Evolutionary conservation across 2,797 vertebrate species (phyloP), one percentile per base, ranked within the genome.

Genomic region (Protosalanx chinensis): DNA sequence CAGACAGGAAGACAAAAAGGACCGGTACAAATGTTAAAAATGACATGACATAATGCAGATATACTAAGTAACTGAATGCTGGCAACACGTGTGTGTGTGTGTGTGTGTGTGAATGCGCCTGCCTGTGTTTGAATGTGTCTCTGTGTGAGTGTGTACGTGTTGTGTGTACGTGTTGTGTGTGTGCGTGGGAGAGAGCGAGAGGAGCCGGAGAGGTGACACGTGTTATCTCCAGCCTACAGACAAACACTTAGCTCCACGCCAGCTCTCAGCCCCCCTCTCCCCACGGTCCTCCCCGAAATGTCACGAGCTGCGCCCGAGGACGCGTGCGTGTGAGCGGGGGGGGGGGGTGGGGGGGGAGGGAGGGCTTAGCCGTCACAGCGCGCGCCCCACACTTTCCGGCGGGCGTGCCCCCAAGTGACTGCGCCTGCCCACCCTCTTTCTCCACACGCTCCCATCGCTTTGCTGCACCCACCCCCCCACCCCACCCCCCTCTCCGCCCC

Each of bases 221-320:
- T 12, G 63, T 65, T 65, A 65, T 65, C 63, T 65, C 63, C 3
- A 20, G 35, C 63, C 37, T 41, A 46, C 63, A 65, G 63, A 65
- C 37, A 65, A 37, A 65, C 63, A 41, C 33, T 64, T 23, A 23
- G 63, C 35, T 37, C 30, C 12, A 37, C 35, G 63, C 63, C 63
- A 65, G 18, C n/a, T 10, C 63, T 65, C 63, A 41, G 7, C 6
- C 33, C 27, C 16, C 41, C 37, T 5, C 35, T 65, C 63, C 63
- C 63, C 5, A 13, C 27, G 35, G 63, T 37, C 13, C 37, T n/a
- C 63, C 46, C 35, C 16, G 37, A 65, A 65, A 65, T 65, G 63
- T 37, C 63, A 65, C 37, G 10, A 41, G 1, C 35, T 15, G 35
- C 20, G 16, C 60, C 37, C 23, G 56, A 20, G 56, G 18, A 8